Conservation (phyloP, 2,888 invertebrate species). For the Blera fallax region DNA sequence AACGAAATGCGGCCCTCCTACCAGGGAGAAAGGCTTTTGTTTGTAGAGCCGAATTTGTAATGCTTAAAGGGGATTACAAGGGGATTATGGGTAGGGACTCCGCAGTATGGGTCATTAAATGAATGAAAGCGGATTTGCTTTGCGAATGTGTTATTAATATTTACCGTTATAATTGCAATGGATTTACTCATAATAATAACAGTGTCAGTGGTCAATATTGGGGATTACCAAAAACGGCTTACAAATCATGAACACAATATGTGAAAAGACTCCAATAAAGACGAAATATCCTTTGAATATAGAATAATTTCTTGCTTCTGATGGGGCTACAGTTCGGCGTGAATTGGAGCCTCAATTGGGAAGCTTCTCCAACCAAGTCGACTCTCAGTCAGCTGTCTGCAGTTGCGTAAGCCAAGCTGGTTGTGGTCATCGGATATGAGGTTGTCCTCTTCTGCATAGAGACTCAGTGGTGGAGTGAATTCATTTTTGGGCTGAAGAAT, state of each 20-base stretch:
- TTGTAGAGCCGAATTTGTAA: constrained; percentile 44
- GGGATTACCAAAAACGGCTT: not conserved
- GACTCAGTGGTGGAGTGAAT: no score
- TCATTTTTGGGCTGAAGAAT: no score
- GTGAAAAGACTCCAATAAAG: no score
- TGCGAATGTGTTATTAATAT: constrained; percentile 34
- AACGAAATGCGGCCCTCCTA: not conserved
- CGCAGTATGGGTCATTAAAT: constrained; percentile 16
- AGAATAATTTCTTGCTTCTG: no score
- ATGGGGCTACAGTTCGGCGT: no score
- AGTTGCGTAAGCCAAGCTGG: no score
- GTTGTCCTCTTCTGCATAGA: no score
- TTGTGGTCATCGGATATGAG: no score
- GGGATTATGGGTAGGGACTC: constrained; percentile 31
- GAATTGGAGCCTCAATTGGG: no score
- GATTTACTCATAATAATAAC: constrained; percentile 5
- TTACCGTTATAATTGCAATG: constrained; percentile 29
- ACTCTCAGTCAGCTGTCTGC: no score
- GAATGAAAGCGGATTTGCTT: constrained; percentile 36
- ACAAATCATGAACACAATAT: not conserved
- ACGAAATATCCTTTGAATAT: no score
- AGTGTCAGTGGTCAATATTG: not conserved
- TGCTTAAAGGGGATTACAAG: constrained; percentile 54
- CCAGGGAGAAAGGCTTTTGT: not conserved
- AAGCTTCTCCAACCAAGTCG: no score